phyloP scores from a whole-genome alignment of 2,888 invertebrate genomes.

The Megamerina dolium region DNA sequence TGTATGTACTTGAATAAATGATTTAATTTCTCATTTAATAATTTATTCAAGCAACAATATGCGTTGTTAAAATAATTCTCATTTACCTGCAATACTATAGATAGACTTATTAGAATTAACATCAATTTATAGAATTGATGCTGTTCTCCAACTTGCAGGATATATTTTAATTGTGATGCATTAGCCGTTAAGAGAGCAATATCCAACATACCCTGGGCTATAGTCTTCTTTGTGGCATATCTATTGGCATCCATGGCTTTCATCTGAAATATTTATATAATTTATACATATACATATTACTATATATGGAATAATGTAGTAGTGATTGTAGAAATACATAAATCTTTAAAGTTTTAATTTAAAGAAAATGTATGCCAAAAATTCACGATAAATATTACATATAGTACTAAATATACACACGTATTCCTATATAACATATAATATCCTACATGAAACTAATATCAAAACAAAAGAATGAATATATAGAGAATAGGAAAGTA shows the following conservation, averaged over 20 bases:
- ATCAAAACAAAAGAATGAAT: no score
- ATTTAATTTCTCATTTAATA: no score
- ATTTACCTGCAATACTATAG: constrained; percentile 77
- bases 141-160: constrained; percentile 74
- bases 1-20: no score
- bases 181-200: constrained; percentile 83
- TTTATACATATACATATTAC: not conserved
- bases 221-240: constrained; percentile 88
- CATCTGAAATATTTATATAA: constrained; percentile 48
- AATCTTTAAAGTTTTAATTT: no score
- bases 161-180: constrained; percentile 81
- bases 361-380: no score
- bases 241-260: constrained; percentile 78
- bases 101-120: constrained; percentile 71
- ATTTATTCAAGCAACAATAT: no score
- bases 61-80: not conserved
- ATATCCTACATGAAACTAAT: no score
- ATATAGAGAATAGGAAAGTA: no score
- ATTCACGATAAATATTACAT: no score
- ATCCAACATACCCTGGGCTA: constrained; percentile 86
- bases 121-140: constrained; percentile 82
- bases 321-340: not conserved
- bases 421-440: no score
- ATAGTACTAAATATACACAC: no score
- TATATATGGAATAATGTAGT: not conserved